A percentile compares a stretch with the other conserved stretches of the same genome.
Conservation (phyloP, 1,140 invertebrate genomes). For the Octopus sinensis region DNA sequence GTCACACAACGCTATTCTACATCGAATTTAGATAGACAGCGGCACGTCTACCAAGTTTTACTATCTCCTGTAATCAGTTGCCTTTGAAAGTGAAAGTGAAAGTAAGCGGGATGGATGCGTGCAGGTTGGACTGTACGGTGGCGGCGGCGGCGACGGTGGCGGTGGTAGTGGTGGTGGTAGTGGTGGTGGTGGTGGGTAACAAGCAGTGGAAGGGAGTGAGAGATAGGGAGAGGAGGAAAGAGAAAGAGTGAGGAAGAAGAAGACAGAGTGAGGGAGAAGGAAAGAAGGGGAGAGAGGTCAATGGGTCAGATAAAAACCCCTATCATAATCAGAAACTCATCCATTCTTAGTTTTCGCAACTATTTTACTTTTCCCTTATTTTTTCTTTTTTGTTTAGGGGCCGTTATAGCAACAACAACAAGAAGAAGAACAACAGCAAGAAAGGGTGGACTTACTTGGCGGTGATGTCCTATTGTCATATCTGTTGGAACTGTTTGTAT, state of each 20-base stretch:
- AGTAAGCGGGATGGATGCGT: too few species aligned
- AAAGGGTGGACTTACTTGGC: not conserved
- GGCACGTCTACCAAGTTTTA: too few species aligned
- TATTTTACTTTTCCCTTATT: not conserved
- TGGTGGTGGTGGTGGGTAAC: not conserved
- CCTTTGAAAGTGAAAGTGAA: too few species aligned
- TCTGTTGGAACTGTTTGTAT: not conserved
- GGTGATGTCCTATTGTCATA: not conserved
- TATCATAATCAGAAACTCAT: too few species aligned
- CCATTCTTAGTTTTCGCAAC: too few species aligned
- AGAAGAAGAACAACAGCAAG: not conserved
- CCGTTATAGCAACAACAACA: not conserved
- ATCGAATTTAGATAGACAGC: too few species aligned
- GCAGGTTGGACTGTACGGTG: too few species aligned
- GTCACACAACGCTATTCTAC: too few species aligned
- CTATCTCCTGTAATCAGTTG: too few species aligned
- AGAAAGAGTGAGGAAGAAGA: not conserved
- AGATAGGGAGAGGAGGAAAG: not conserved
- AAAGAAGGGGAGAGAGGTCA: not conserved
- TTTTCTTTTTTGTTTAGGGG: not conserved
- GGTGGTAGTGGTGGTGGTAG: too few species aligned
- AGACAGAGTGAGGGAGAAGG: not conserved
- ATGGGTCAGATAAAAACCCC: too few species aligned
- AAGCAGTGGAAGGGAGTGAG: not conserved
- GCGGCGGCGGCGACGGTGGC: too few species aligned